phyloP scores from a whole-genome alignment of 2,113 vertebrate species.

The Ahaetulla prasina region DNA sequence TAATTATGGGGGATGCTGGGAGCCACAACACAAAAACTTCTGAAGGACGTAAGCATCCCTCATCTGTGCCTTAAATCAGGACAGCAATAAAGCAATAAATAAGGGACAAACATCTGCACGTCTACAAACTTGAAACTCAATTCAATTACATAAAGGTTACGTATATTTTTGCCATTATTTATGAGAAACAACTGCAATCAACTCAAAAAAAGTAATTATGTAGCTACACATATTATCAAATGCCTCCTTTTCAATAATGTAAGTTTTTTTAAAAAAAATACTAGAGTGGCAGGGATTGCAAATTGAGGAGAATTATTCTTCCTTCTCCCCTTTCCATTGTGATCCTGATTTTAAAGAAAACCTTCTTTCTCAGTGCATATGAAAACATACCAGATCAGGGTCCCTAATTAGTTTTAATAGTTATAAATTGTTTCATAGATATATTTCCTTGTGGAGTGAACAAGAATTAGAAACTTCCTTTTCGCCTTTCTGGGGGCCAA shows the following conservation, averaged over 20 bases:
- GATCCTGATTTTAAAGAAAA: background rate
- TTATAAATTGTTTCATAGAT: background rate
- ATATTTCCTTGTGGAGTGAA: background rate
- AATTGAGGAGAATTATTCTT: background rate
- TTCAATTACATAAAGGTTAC: background rate
- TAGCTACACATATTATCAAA: background rate
- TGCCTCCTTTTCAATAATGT: background rate
- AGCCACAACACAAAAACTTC: background rate
- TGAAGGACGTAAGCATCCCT: background rate
- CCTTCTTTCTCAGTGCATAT: background rate
- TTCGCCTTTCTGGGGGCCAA: background rate
- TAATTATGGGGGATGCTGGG: background rate
- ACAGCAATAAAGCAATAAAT: background rate
- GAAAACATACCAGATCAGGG: background rate
- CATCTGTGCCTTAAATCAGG: background rate
- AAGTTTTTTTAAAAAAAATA: background rate
- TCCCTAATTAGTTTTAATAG: background rate
- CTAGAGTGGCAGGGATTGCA: background rate
- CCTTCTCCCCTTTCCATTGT: background rate
- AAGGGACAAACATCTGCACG: background rate
- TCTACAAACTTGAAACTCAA: background rate
- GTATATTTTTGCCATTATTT: background rate
- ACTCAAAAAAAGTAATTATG: background rate
- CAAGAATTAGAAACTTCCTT: background rate
- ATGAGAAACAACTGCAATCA: background rate